Base-by-base conservation (phyloP, 2,888 invertebrate genomes). In the Dryocosmus kuriphilus region DNA sequence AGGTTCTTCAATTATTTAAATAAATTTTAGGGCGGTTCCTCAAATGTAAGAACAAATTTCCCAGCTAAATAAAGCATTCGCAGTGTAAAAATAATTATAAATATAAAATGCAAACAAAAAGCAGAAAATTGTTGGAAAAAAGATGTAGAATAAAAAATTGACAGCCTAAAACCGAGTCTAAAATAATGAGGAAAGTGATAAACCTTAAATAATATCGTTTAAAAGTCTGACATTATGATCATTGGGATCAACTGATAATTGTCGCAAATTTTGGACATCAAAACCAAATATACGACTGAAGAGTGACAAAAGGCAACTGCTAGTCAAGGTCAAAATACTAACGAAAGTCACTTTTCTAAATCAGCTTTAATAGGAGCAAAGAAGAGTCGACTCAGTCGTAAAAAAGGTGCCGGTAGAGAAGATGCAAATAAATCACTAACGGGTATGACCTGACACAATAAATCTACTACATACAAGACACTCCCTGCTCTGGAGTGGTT, bases 391-490 rank as follows among this genome's bases (percentile, higher is more conserved):
- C 3, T 71, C 27, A 27, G 16, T 27, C 24, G 16, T 24, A 27
- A 71, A 51, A 67, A 71, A 51, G 19, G 67, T 30, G 27, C 46
- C 51, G 46, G 30, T 30, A n/a, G 19, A 71, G 24, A 27, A 46
- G 27, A 67, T 71, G 67, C 46, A 71, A 71, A 71, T 71, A 71
- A 71, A 71, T 71, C 46, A 71, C 67, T 51, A 86, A 81, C 78
- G 83, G 83, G 84, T 80, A 84, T 85, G 87, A 87, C 85, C 86
- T 84, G 85, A 85, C 83, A 86, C 85, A 83, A 89, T 89, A 89
- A 89, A 89, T 89, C 87, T 84, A 83, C 86, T 79, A 82, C 81
- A 81, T 79, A 82, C 81, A 81, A 81, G 83, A 88, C 86, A 88
- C 87, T 84, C 87, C 86, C 86, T 87, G 84, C 83, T 84, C 82